These are phyloP conservation scores for Cacatua alba DNA, from an alignment of 2,113 vertebrate genomes.

Conservation along the genomic window DNA sequence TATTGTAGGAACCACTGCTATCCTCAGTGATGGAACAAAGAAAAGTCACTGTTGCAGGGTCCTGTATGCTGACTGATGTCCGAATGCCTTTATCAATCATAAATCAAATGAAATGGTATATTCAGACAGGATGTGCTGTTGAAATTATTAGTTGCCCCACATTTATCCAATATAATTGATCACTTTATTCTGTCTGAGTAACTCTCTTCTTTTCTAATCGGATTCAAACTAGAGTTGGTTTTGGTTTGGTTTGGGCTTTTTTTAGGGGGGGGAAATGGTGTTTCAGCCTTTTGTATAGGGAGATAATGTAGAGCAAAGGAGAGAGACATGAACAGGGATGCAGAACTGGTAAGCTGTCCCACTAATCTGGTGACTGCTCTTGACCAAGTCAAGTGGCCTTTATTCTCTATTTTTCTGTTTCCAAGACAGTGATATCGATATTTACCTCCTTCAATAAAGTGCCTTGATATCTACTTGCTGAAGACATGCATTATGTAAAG, in stretches of 20 bases:
- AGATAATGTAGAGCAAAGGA: not conserved
- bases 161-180: not conserved
- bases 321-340: not conserved
- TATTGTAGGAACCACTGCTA: not conserved
- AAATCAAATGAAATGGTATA: not conserved
- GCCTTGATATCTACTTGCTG: not conserved
- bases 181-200: not conserved
- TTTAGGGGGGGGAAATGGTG: not conserved
- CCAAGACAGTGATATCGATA: not conserved
- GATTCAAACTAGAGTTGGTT: not conserved
- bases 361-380: not conserved
- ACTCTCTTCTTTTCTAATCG: not conserved
- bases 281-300: not conserved
- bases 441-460: not conserved
- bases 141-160: not conserved
- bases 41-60: not conserved
- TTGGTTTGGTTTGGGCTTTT: not conserved
- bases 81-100: not conserved
- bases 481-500: not conserved
- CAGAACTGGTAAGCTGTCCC: not conserved
- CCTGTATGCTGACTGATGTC: not conserved
- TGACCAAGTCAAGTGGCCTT: not conserved
- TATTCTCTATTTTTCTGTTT: not conserved
- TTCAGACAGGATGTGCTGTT: not conserved
- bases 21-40: not conserved